A percentile compares a stretch with the other conserved stretches of the same genome.
Conservation (phyloP, 2,797 vertebrate species). For the Antrozous pallidus region DNA sequence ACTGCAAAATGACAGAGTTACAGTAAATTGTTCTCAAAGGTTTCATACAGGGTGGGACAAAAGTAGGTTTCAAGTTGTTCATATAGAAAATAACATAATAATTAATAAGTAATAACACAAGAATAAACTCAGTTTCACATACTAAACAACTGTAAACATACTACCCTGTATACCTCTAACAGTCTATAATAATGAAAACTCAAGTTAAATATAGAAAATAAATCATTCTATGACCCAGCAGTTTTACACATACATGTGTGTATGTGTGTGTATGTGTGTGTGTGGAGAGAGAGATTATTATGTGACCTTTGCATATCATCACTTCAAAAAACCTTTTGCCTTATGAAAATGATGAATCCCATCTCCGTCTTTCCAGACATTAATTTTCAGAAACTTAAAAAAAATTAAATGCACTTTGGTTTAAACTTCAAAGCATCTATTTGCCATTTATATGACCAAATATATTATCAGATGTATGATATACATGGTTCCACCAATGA, state of each 20-base stretch:
- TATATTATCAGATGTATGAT: background rate
- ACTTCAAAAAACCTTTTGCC: background rate
- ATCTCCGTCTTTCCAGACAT: background rate
- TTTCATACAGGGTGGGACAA: background rate
- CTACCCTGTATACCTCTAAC: background rate
- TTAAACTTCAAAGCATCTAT: background rate
- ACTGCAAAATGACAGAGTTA: background rate
- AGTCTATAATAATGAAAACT: background rate
- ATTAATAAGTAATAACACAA: background rate
- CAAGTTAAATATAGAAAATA: background rate
- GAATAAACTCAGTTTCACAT: background rate
- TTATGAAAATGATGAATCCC: background rate
- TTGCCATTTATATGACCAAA: background rate
- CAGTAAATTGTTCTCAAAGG: background rate
- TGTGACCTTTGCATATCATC: background rate
- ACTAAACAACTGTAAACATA: background rate
- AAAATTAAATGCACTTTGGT: background rate
- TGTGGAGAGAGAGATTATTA: background rate
- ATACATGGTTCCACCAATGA: background rate
- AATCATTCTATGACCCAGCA: background rate
- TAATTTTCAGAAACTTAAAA: background rate
- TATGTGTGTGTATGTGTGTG: too few species aligned
- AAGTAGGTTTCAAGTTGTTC: background rate
- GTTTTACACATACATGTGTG: background rate
- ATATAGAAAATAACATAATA: background rate